These are phyloP conservation scores for Cataglyphis livida DNA, from an alignment of 2,888 invertebrate species.

Conservation along the genomic window DNA sequence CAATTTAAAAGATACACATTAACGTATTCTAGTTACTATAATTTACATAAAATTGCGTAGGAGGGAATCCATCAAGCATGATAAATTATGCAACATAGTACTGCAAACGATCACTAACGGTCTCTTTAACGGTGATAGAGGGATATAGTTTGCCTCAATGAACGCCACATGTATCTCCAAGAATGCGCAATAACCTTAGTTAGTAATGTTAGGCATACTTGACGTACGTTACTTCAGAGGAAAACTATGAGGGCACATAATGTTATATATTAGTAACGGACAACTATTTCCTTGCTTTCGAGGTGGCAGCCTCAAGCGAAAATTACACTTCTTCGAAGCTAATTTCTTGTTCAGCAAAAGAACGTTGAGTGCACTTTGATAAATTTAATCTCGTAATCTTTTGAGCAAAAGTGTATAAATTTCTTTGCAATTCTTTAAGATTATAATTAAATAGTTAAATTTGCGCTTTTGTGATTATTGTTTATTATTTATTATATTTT, in stretches of 20 bases:
- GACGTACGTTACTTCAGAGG: not conserved
- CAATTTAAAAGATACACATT: not conserved
- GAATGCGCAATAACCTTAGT: slow-evolving; percentile 33
- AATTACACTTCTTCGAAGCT: not conserved
- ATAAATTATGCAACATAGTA: slow-evolving; percentile 18
- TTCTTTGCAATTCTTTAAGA: not conserved
- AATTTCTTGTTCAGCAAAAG: not conserved
- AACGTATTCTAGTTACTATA: not conserved
- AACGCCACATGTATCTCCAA: slow-evolving; percentile 35
- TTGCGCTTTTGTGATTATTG: not conserved
- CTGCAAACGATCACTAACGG: not conserved
- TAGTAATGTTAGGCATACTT: slow-evolving; percentile 30
- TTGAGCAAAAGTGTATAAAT: not conserved
- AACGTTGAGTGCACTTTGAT: not conserved
- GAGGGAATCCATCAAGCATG: not conserved
- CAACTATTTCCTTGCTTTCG: slow-evolving; percentile 29
- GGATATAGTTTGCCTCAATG: slow-evolving; percentile 9
- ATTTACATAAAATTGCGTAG: slow-evolving; percentile 11
- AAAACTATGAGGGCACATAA: slow-evolving; percentile 9
- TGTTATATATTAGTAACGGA: not conserved
- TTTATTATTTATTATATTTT: not conserved
- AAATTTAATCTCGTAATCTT: not conserved
- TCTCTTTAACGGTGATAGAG: not conserved
- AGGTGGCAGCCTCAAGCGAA: not conserved
- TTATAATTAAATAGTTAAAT: not conserved